Base-by-base conservation (phyloP, 1,140 invertebrate species). In the Panulirus ornatus region DNA sequence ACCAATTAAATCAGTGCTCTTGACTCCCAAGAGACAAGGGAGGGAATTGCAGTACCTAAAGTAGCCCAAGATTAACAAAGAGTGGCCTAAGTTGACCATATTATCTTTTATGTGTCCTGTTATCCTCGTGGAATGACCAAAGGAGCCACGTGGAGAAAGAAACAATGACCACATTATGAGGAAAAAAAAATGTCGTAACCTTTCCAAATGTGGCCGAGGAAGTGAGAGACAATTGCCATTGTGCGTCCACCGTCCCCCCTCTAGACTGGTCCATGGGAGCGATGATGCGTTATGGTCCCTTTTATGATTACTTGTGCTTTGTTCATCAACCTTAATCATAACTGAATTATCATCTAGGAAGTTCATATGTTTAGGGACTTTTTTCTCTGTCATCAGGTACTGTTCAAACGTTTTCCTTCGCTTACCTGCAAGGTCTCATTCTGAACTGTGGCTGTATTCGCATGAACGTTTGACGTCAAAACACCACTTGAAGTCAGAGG, bases 91-190 rank as follows among this genome's bases (percentile, higher is more conserved):
- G 73, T 58, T 51, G 47, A 8, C 84, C 71, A n/a, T 75, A 44
- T 58, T 76, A 73, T 86, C 84, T 86, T 86, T 75, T 86, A 86
- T 86, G 70, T 76, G 63, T 86, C 84, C 84, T 78, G 78, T 86
- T 86, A 73, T 86, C 84, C 84, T 73, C 71, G 51, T 47, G 70
- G 84, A 86, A 86, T 86, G 73, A 73, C 84, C 84, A 51, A 51
- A 22, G 73, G 71, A 36, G 30, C 38, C 58, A 42, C 42, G 63
- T 78, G 87, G 78, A 73, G 75, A 54, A 83, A 79, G 87, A 89
- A 73, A 89, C 87, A 89, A 89, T 89, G 78, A 42, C 78, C 66
- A 82, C 79, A 83, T 89, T n/a, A 89, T 89, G 44, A 79, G 75
- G 66, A 42, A 71, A 89, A 89, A 82, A 89, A 83, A 51, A 75